These are phyloP conservation scores for Synanthedon myopaeformis DNA, from an alignment of 2,888 invertebrate genomes.

Conservation along the genomic window DNA sequence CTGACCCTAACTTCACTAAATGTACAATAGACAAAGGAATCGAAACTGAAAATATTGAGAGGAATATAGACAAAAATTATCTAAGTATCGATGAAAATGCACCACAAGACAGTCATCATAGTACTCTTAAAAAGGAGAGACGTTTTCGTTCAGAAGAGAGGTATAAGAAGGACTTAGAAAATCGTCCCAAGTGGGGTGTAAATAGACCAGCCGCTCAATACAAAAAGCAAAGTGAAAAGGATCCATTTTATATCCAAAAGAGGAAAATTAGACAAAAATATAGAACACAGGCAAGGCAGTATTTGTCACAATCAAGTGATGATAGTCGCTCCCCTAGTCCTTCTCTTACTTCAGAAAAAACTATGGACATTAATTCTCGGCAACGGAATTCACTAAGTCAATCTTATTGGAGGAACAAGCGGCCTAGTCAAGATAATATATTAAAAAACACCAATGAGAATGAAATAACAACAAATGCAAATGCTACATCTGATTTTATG, in stretches of 20 bases:
- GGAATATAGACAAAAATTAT: constrained; percentile 65
- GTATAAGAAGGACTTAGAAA: constrained; percentile 70
- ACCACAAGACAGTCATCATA: constrained; percentile 59
- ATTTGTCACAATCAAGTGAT: constrained; percentile 72
- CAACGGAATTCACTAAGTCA: constrained; percentile 60
- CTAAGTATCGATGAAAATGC: constrained; percentile 63
- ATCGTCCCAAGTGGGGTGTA: constrained; percentile 81
- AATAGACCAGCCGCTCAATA: constrained; percentile 85
- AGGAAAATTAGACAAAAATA: constrained; percentile 76
- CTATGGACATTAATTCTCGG: constrained; percentile 41
- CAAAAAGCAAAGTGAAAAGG: constrained; percentile 90
- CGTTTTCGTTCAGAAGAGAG: constrained; percentile 66
- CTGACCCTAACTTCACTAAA: constrained; percentile 53
- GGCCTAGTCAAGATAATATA: constrained; percentile 42
- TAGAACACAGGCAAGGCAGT: constrained; percentile 68
- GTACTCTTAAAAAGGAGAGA: constrained; percentile 62
- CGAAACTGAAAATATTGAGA: constrained; percentile 44
- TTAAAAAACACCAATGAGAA: constrained; percentile 16
- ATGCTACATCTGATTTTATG: constrained; percentile 61
- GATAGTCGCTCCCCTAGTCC: constrained; percentile 73
- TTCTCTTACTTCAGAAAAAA: constrained; percentile 44
- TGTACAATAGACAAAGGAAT: constrained; percentile 34
- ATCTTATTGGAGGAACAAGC: constrained; percentile 63
- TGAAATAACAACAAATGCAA: constrained; percentile 30
- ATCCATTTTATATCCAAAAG: constrained; percentile 83